Base-by-base conservation (phyloP, 2,113 vertebrate species). In the Crotalus tigris region DNA sequence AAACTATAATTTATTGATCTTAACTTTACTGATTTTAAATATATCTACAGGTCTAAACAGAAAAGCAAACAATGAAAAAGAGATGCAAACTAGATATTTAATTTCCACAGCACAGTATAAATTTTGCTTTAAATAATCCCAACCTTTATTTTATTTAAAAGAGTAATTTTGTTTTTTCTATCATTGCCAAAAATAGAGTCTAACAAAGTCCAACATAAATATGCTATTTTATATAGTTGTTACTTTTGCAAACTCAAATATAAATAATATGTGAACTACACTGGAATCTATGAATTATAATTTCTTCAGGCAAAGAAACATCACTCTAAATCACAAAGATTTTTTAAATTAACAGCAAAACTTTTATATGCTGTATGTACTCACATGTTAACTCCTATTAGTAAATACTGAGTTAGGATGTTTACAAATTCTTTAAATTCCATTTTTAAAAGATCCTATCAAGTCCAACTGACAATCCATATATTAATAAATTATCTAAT, bases 101-200 rank as follows among this genome's bases (percentile, higher is more conserved):
- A 55, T 88, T 59, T 81, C 51, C 90, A 75, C 29, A 91, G 90
- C 55, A 90, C 12, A 89, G 17, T 90, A 85, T 0, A 91, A 95
- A 94, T 49, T 93, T 44, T 92, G 85, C 95, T 93, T 94, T 53
- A 57, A 86, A 26, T n/a, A 89, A 85, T 59, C 13, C 0, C 87
- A 86, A 81, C 88, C 33, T 81, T 81, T 39, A 81, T 7, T 15
- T 81, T 17, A 81, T 39, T 81, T 81, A 81, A 33, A 19, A 81
- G 33, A 75, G n/a, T 75, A 75, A 17, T 75, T 75, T 91, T 81
- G 87, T 0, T 94, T 95, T 96, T 95, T 93, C 85, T 90, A 94
- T 75, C n/a, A 94, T 93, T 85, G 92, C 87, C 90, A 91, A 58
- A 96, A 96, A 92, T 88, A 39, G 85, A 95, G 95, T 92, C 93